phyloP scores from a whole-genome alignment of 1,140 invertebrate species.

The Drosophila kurseongensis region DNA sequence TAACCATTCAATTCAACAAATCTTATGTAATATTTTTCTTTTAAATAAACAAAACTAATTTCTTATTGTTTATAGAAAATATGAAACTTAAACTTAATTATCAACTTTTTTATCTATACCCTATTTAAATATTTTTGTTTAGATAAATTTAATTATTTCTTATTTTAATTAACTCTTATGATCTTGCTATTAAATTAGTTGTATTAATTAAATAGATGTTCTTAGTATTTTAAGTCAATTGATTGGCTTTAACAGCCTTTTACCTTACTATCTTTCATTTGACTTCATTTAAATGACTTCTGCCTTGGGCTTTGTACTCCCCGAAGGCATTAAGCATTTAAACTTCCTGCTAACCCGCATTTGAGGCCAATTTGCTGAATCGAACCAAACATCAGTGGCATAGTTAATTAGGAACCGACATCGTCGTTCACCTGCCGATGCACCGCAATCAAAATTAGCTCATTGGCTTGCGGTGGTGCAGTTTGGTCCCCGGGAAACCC shows the following conservation, averaged over 20 bases:
- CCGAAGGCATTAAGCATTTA: slow-evolving; percentile 13
- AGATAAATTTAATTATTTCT: too few relatives aligned
- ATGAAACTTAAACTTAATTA: too few relatives aligned
- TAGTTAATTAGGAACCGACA: slow-evolving; percentile 69
- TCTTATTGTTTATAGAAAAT: too few relatives aligned
- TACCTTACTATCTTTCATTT: not conserved
- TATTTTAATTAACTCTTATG: too few relatives aligned
- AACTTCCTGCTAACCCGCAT: slow-evolving; percentile 34
- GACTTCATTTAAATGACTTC: slow-evolving; percentile 18
- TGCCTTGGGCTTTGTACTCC: slow-evolving; percentile 8
- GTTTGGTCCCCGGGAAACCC: slow-evolving; percentile 3
- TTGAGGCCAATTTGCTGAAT: slow-evolving; percentile 32
- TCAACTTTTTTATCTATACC: too few relatives aligned
- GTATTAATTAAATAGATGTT: too few relatives aligned
- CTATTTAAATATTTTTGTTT: too few relatives aligned
- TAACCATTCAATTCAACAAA: too few relatives aligned
- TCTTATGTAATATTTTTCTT: not conserved
- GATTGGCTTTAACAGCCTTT: not conserved
- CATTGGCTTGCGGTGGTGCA: slow-evolving; percentile 51
- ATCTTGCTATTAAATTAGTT: too few relatives aligned
- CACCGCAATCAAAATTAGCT: slow-evolving; percentile 67
- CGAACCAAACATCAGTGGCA: slow-evolving; percentile 48
- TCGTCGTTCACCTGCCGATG: slow-evolving; percentile 52
- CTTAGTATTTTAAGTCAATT: too few relatives aligned
- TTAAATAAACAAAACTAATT: not conserved